phyloP scores from a whole-genome alignment of 2,797 vertebrate species.

The Sebastes vulpes region DNA sequence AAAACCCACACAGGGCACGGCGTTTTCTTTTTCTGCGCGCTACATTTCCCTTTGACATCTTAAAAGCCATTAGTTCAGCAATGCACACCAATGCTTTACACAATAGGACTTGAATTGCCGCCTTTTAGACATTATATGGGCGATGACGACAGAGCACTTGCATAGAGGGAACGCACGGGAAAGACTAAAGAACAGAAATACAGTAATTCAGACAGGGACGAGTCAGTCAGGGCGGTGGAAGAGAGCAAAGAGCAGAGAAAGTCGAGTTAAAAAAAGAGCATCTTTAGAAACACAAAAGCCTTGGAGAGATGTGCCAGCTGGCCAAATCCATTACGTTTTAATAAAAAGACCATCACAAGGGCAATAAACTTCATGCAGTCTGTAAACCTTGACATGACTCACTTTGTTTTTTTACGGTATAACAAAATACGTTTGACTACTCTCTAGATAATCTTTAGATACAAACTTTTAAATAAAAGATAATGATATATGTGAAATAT shows the following conservation, averaged over 20 bases:
- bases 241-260: neutral
- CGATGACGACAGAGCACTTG: slow-evolving; percentile 43
- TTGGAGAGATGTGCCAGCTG: slow-evolving; percentile 6
- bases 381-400: slow-evolving; percentile 31
- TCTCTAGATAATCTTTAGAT: slow-evolving; percentile 3
- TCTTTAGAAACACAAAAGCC: slow-evolving; percentile 41
- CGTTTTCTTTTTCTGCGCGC: slow-evolving; percentile 53
- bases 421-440: slow-evolving; percentile 3
- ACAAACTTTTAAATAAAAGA: neutral
- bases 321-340: slow-evolving; percentile 56
- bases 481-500: neutral
- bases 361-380: slow-evolving; percentile 41
- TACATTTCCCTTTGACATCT: slow-evolving; percentile 76
- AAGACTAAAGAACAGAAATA: slow-evolving; percentile 34
- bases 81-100: slow-evolving; percentile 71
- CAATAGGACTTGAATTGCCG: slow-evolving; percentile 56
- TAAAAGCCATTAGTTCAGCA: slow-evolving; percentile 83
- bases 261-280: slow-evolving; percentile 11
- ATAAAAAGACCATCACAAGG: slow-evolving; percentile 42
- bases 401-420: slow-evolving; percentile 36
- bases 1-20: slow-evolving; percentile 61
- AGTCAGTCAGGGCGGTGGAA: neutral
- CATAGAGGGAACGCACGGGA: slow-evolving; percentile 34
- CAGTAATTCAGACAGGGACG: slow-evolving; percentile 21
- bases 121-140: slow-evolving; percentile 67